Evolutionary conservation across 2,888 invertebrate species (phyloP).

Genomic region (Drosophila nigritarsus): DNA sequence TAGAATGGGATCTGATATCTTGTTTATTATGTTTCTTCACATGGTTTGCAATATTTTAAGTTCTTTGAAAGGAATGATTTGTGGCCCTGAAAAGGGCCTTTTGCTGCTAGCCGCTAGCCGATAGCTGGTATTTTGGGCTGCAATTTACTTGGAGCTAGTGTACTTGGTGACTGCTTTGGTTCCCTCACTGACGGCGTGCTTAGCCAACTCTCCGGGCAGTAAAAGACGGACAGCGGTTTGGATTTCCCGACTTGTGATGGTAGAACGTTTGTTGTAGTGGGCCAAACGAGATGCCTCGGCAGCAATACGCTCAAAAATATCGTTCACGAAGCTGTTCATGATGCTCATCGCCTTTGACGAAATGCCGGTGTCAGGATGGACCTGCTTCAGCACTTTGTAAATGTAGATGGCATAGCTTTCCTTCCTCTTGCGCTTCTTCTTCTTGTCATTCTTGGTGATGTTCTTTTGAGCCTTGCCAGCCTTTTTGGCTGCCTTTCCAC

Average conservation of each 20-base stretch:
- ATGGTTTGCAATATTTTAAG: neutral
- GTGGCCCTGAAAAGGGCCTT: constrained; percentile 56
- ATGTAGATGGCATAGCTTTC: constrained; percentile 86
- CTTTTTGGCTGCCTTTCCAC: constrained; percentile 85
- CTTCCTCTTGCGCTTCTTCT: constrained; percentile 84
- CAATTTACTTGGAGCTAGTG: constrained; percentile 60
- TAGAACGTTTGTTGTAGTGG: constrained; percentile 77
- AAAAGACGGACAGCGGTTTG: constrained; percentile 59
- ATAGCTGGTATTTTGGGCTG: neutral
- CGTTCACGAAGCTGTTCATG: constrained; percentile 91
- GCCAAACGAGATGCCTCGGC: constrained; percentile 88
- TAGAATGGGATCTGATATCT: neutral
- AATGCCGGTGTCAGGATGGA: constrained; percentile 88
- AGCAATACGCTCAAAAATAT: constrained; percentile 90
- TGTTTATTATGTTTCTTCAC: neutral
- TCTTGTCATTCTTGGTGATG: constrained; percentile 87
- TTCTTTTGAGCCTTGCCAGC: constrained; percentile 87
- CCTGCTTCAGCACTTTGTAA: constrained; percentile 85
- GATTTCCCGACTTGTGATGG: constrained; percentile 62
- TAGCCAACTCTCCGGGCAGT: constrained; percentile 58
- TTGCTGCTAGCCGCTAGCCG: constrained; percentile 6
- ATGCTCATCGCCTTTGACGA: constrained; percentile 90
- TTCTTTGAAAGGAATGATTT: constrained; percentile 28
- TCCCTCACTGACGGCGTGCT: constrained; percentile 61
- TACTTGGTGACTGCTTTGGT: constrained; percentile 61